These are phyloP conservation scores for Trimorus sp. DNA, from an alignment of 2,888 invertebrate genomes.

Conservation along the genomic window DNA sequence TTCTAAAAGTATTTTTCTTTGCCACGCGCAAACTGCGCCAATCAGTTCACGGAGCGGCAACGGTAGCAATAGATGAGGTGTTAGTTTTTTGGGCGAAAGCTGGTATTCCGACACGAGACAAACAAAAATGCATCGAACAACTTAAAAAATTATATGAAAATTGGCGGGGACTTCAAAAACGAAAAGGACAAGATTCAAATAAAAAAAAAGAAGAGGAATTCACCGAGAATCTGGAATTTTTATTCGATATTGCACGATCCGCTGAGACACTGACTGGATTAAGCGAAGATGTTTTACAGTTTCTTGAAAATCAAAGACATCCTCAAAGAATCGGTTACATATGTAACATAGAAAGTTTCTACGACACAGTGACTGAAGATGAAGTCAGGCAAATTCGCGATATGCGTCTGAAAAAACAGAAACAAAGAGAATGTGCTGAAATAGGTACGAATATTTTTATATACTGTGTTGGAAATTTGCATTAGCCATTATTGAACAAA, in stretches of 20 bases:
- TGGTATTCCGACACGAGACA: constrained; percentile 28
- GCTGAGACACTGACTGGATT: constrained; percentile 17
- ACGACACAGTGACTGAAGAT: constrained; percentile 25
- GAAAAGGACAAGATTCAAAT: constrained; percentile 13
- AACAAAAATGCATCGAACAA: constrained; percentile 25
- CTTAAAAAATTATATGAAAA: constrained; percentile 23
- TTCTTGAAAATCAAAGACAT: constrained; percentile 39
- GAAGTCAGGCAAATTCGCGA: constrained; percentile 25
- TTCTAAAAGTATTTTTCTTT: constrained; percentile 16
- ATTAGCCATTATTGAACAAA: background rate
- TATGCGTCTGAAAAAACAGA: constrained; percentile 20
- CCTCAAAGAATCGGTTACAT: constrained; percentile 34
- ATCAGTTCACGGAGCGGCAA: background rate
- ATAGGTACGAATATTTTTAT: constrained; percentile 12
- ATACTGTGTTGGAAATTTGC: background rate
- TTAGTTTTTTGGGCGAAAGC: constrained; percentile 27
- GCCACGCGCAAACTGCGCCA: constrained; percentile 10
- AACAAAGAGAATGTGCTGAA: constrained; percentile 12
- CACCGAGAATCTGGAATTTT: constrained; percentile 20
- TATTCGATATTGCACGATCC: constrained; percentile 33
- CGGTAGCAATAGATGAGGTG: constrained; percentile 13
- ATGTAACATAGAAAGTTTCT: constrained; percentile 1
- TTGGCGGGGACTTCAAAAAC: constrained; percentile 18
- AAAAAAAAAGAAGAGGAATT: constrained; percentile 31
- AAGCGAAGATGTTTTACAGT: constrained; percentile 44